phyloP scores from a whole-genome alignment of 23 tunicate genomes.

The Phallusia fumigata region DNA sequence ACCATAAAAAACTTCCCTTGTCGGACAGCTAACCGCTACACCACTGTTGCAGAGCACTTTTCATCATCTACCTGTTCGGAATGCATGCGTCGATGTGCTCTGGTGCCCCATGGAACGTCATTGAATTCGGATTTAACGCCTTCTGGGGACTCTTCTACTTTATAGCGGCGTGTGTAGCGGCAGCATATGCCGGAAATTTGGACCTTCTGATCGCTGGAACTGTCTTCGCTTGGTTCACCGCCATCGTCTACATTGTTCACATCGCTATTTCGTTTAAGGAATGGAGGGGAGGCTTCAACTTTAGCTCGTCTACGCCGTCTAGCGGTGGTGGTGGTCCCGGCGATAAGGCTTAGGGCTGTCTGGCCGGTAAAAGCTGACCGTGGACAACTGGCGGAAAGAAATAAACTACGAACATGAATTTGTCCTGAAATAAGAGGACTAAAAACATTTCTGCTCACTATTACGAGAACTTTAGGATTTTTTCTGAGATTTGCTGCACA shows the following conservation, averaged over 20 bases:
- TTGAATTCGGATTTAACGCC: conserved; percentile 57
- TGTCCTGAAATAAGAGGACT: too few relatives aligned
- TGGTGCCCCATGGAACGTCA: conserved; percentile 66
- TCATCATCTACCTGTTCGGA: conserved; percentile 54
- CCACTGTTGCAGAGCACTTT: conserved; percentile 49
- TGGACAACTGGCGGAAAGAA: too few relatives aligned
- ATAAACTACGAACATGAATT: too few relatives aligned
- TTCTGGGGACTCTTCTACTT: conserved; percentile 66
- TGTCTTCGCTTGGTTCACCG: conserved; percentile 62
- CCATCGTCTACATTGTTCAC: conserved; percentile 50
- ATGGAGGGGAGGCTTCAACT: conserved; percentile 60
- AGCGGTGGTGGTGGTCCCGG: conserved; percentile 5
- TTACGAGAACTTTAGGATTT: too few relatives aligned
- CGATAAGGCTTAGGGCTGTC: neutral
- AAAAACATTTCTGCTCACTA: too few relatives aligned
- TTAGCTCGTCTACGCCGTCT: conserved; percentile 17
- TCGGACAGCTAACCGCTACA: too few relatives aligned
- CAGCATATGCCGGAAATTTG: conserved; percentile 18
- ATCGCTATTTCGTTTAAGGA: conserved; percentile 37
- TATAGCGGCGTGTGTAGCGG: conserved; percentile 67
- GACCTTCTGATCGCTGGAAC: conserved; percentile 44
- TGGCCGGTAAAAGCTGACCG: too few relatives aligned
- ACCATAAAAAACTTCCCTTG: too few relatives aligned
- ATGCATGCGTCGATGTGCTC: conserved; percentile 40
- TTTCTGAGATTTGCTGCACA: too few relatives aligned